Evolutionary conservation across 2,113 vertebrate genomes (phyloP).

Genomic region (Baryphthengus martii): DNA sequence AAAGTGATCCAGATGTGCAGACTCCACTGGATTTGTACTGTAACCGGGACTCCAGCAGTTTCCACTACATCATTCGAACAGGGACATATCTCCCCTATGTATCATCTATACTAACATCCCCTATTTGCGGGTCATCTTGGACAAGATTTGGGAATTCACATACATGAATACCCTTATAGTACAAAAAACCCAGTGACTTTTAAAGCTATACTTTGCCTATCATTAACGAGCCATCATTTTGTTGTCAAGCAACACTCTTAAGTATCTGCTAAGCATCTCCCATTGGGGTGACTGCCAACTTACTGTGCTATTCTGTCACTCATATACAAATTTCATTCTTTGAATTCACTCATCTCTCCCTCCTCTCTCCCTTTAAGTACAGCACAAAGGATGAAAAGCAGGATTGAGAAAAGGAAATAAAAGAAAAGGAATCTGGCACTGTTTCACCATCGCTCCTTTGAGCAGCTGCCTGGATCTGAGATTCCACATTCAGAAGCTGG

Average conservation of each 20-base stretch:
- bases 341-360: not conserved
- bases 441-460: not conserved
- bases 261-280: not conserved
- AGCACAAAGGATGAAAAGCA: not conserved
- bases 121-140: not conserved
- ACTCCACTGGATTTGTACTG: not conserved
- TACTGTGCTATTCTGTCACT: not conserved
- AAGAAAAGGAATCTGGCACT: not conserved
- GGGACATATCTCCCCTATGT: not conserved
- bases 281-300: not conserved
- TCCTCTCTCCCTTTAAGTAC: not conserved
- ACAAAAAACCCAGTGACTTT: not conserved
- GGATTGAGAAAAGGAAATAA: not conserved
- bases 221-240: not conserved
- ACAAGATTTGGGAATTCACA: not conserved
- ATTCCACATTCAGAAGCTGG: not conserved
- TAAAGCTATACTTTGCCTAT: not conserved
- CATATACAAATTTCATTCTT: not conserved
- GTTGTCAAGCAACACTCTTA: not conserved
- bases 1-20: not conserved
- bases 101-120: not conserved
- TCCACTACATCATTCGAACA: not conserved
- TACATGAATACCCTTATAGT: not conserved
- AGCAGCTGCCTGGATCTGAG: not conserved
- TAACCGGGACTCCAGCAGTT: not conserved